A percentile compares a stretch with the other conserved stretches of the same genome.
These are phyloP conservation scores for Hippocampus abdominalis DNA, from an alignment of 2,113 vertebrate species.

Conservation along the genomic window DNA sequence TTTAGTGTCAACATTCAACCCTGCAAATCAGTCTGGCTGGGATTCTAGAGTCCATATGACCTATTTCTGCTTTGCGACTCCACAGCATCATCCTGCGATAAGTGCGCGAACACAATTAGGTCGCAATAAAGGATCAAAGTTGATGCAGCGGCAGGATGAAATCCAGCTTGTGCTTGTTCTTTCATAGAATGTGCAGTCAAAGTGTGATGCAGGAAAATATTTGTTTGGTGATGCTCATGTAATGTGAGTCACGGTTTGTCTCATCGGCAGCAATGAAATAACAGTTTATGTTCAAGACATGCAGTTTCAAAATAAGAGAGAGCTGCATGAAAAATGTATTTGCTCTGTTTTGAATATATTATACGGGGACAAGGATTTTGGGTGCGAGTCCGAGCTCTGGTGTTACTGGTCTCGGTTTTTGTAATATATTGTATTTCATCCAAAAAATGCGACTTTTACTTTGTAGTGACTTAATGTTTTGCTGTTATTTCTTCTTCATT, in stretches of 20 bases:
- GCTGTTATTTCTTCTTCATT: too few species aligned
- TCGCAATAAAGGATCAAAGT: constrained; percentile 64
- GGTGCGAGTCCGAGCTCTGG: too few species aligned
- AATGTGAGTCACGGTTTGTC: constrained; percentile 11
- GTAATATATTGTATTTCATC: too few species aligned
- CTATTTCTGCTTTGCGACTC: constrained; percentile 55
- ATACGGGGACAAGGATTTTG: too few species aligned
- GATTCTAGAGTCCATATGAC: constrained; percentile 54
- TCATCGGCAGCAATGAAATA: neutral
- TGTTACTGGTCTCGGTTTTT: too few species aligned
- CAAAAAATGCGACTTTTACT: too few species aligned
- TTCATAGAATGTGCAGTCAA: constrained; percentile 14
- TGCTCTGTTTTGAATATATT: too few species aligned
- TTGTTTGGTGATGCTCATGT: constrained; percentile 19
- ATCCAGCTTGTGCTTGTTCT: constrained; percentile 30
- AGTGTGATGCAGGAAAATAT: constrained; percentile 5
- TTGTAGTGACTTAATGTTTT: too few species aligned
- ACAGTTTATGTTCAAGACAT: neutral
- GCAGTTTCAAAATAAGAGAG: neutral
- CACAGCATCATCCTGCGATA: constrained; percentile 45
- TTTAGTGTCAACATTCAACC: neutral
- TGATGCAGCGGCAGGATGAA: constrained; percentile 46
- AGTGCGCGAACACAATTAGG: constrained; percentile 59
- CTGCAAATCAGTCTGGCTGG: constrained; percentile 20
- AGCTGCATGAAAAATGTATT: neutral